Evolutionary conservation across 1,140 invertebrate species (phyloP).

Genomic region (Zaprionus lachaisei): DNA sequence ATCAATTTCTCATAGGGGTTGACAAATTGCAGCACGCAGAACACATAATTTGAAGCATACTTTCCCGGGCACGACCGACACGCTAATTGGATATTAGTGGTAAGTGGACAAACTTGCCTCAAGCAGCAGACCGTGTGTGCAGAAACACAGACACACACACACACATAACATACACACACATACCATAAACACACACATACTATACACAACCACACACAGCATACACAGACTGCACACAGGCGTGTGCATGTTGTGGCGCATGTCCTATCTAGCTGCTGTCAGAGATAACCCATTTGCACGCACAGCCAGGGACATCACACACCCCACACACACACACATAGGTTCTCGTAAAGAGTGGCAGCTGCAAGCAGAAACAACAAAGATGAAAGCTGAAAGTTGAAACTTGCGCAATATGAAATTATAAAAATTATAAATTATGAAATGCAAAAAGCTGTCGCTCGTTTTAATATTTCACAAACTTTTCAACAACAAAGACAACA

Average conservation of each 20-base stretch:
- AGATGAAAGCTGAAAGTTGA: constrained; percentile 13
- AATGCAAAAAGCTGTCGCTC: constrained; percentile 39
- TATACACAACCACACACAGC: background rate
- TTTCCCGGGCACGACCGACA: constrained; percentile 57
- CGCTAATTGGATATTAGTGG: constrained; percentile 78
- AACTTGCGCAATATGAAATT: constrained; percentile 50
- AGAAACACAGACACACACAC: background rate
- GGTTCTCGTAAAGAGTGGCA: background rate
- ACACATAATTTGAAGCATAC: constrained; percentile 67
- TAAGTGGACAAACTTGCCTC: constrained; percentile 52
- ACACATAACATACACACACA: background rate
- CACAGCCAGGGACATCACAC: background rate
- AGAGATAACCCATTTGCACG: constrained; percentile 48
- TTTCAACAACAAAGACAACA: constrained; percentile 32
- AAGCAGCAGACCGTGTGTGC: constrained; percentile 19
- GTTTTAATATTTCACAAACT: constrained; percentile 73
- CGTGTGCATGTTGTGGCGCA: constrained; percentile 30
- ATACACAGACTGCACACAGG: background rate
- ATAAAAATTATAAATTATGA: constrained; percentile 22
- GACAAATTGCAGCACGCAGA: constrained; percentile 67
- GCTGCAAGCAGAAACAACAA: background rate
- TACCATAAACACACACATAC: background rate
- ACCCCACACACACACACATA: constrained; percentile 1
- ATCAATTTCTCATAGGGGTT: constrained; percentile 56
- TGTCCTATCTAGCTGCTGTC: constrained; percentile 59